These are phyloP conservation scores for Penaeus indicus DNA, from an alignment of 1,140 invertebrate genomes.

Conservation along the genomic window DNA sequence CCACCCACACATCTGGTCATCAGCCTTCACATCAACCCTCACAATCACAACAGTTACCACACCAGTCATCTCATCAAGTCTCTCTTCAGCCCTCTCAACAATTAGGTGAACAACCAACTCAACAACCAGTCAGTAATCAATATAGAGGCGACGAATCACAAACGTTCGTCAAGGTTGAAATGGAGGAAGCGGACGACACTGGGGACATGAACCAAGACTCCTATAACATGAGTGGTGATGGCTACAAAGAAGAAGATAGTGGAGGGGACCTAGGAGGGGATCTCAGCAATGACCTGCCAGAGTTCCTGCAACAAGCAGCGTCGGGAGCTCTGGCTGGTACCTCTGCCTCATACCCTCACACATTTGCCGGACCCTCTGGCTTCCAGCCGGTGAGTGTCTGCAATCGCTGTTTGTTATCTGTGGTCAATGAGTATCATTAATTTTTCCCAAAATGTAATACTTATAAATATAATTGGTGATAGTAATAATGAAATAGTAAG, in stretches of 20 bases:
- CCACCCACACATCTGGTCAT: conserved; percentile 37
- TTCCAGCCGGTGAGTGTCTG: conserved; percentile 64
- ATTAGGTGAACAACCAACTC: conserved; percentile 34
- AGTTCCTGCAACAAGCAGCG: conserved; percentile 65
- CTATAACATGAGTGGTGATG: conserved; percentile 58
- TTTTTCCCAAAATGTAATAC: too few relatives aligned
- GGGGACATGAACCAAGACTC: conserved; percentile 55
- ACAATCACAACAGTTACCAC: conserved; percentile 54
- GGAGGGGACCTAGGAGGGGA: conserved; percentile 57
- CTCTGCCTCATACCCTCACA: conserved; percentile 58
- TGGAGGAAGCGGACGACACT: conserved; percentile 48
- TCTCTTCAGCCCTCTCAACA: conserved; percentile 47
- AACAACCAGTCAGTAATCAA: conserved; percentile 40
- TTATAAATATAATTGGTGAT: too few relatives aligned
- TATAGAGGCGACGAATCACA: conserved; percentile 50
- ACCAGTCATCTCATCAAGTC: conserved; percentile 48
- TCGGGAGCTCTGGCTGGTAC: conserved; percentile 55
- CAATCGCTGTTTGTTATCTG: not conserved
- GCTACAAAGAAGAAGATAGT: conserved; percentile 64
- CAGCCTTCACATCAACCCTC: conserved; percentile 51
- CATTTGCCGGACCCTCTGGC: conserved; percentile 64
- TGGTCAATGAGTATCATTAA: too few relatives aligned
- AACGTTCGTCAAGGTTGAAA: conserved; percentile 58
- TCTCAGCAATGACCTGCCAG: conserved; percentile 63
- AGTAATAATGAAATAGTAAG: too few relatives aligned